Evolutionary conservation across 2,797 vertebrate genomes (phyloP).

Genomic region (Danio aesculapii): DNA sequence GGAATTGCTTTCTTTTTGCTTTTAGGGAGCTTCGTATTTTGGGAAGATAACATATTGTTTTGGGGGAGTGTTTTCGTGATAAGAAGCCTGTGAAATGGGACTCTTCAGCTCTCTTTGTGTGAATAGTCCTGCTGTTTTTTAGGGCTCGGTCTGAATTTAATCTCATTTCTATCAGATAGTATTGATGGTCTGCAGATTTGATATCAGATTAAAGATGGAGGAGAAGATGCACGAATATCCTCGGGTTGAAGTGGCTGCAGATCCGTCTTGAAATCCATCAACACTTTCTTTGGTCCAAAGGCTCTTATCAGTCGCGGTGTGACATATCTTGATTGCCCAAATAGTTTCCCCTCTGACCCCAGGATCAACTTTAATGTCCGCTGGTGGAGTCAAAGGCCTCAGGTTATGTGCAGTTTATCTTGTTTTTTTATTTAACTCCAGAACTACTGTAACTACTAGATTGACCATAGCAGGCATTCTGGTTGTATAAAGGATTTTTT

Average conservation of each 20-base stretch:
- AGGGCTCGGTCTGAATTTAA: slow-evolving; percentile 44
- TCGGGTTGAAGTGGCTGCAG: slow-evolving; percentile 1
- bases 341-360: slow-evolving; percentile 45
- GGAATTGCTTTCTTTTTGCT: slow-evolving; percentile 14
- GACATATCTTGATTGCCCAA: slow-evolving; percentile 49
- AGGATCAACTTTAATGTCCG: slow-evolving; percentile 50
- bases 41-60: slow-evolving; percentile 33
- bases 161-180: slow-evolving; percentile 13
- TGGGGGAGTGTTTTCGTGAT: slow-evolving; percentile 75
- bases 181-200: slow-evolving; percentile 26
- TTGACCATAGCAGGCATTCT: too few relatives aligned
- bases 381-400: slow-evolving; percentile 15
- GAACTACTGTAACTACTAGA: too few relatives aligned
- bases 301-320: slow-evolving; percentile 46
- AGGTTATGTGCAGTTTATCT: slow-evolving; percentile 38
- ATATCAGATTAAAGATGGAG: slow-evolving; percentile 39
- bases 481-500: too few relatives aligned
- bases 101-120: slow-evolving; percentile 62
- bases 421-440: not conserved
- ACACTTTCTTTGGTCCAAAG: slow-evolving; percentile 38
- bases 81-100: slow-evolving; percentile 76
- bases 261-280: slow-evolving; percentile 35
- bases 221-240: slow-evolving; percentile 22
- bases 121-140: slow-evolving; percentile 27
- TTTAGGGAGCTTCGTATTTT: not conserved